These are phyloP conservation scores for Ptyas mucosa DNA, from an alignment of 2,113 vertebrate genomes.

Conservation along the genomic window DNA sequence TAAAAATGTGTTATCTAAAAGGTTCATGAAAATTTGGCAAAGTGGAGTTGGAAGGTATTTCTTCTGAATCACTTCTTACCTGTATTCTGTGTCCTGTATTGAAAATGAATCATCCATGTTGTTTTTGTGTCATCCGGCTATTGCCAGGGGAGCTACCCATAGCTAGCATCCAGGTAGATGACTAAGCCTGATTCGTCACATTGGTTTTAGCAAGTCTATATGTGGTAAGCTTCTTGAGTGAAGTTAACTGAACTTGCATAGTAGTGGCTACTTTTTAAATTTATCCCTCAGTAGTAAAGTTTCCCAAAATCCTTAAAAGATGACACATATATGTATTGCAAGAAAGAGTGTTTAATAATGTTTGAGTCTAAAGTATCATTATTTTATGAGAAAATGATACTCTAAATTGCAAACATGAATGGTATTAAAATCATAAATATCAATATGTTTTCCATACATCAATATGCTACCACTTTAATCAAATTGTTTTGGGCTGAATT, in stretches of 20 bases:
- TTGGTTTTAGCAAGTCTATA: background rate
- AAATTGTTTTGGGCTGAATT: rapidly evolving
- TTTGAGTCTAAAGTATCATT: background rate
- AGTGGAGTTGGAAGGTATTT: too few species aligned
- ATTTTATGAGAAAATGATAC: background rate
- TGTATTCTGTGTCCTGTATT: background rate
- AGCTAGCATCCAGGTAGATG: background rate
- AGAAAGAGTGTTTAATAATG: background rate
- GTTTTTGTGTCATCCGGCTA: too few species aligned
- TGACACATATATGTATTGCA: background rate
- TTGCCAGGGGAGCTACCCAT: too few species aligned
- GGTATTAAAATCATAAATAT: background rate
- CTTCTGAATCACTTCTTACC: too few species aligned
- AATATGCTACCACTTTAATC: background rate
- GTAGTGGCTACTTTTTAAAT: background rate
- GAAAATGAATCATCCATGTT: too few species aligned
- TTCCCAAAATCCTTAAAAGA: background rate
- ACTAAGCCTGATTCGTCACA: background rate
- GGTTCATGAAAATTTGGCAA: background rate
- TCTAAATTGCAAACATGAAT: rapidly evolving
- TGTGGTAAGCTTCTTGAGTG: background rate
- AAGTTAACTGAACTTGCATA: background rate
- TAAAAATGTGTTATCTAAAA: background rate
- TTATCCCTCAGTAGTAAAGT: background rate
- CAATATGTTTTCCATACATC: background rate